Percentiles rank a stretch among this genome's conserved stretches.
phyloP scores from a whole-genome alignment of 1,140 invertebrate species.

The Maconellicoccus hirsutus region DNA sequence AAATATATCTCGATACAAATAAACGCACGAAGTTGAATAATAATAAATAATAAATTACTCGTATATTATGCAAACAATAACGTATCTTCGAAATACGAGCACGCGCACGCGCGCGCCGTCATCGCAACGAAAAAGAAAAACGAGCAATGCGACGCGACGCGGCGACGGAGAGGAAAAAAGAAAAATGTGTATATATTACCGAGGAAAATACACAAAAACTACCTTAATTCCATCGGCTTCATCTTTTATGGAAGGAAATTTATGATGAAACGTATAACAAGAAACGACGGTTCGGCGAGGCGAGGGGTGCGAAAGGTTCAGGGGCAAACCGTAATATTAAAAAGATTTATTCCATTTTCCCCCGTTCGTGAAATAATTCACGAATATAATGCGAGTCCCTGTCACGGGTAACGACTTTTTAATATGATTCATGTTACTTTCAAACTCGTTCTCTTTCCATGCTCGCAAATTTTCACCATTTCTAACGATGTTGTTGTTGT shows the following conservation, averaged over 20 bases:
- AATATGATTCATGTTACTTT: conserved; percentile 21
- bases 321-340: conserved; percentile 20
- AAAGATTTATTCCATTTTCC: conserved; percentile 22
- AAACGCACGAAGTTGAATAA: too few species aligned
- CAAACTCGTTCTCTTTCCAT: conserved; percentile 13
- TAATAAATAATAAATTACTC: too few species aligned
- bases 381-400: conserved; percentile 20
- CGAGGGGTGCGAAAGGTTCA: neutral
- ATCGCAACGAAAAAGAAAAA: neutral
- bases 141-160: neutral
- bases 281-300: neutral
- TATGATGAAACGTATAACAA: conserved; percentile 20
- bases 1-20: too few species aligned
- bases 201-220: conserved; percentile 21
- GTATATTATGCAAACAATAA: too few species aligned
- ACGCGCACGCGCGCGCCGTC: too few species aligned
- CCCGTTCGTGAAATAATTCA: conserved; percentile 20
- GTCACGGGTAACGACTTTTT: conserved; percentile 19
- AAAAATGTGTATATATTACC: conserved; percentile 19
- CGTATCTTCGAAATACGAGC: too few species aligned
- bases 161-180: neutral
- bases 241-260: conserved; percentile 21
- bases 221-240: conserved; percentile 22
- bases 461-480: conserved; percentile 8
- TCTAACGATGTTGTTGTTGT: neutral